Base-by-base conservation (phyloP, 1,140 invertebrate genomes). In the Pteromalus puparum region DNA sequence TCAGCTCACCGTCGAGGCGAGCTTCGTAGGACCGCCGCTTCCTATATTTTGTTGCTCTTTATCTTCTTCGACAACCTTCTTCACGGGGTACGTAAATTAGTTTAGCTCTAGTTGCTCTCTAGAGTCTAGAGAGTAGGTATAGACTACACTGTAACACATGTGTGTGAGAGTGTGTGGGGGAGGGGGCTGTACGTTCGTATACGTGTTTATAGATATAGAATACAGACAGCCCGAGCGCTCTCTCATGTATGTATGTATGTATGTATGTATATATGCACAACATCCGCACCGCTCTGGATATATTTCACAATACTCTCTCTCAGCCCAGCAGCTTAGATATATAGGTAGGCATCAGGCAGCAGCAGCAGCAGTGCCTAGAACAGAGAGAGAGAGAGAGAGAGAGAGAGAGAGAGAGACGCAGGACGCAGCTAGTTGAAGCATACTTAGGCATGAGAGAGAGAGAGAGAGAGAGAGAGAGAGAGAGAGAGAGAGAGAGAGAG, bases 301-400 rank as follows among this genome's bases (percentile, higher is more conserved):
- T 72, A 72, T 81, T 81, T 81, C 67, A 81, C 78, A 72, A 26
- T 9, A 30, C 38, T 72, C 67, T 79, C 65, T 81, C 65, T 61
- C 53, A 61, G 21, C 21, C 21, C 21, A 61, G 46, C 46, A 61
- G 53, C 21, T 42, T 42, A 42, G 46, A 48, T 48, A 48, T 48
- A 48, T 48, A 48, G 46, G 42, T 48, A 48, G 46, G 42, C 13
- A 46, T 46, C 9, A 15, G n/a, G 77, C 30, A 42, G 28, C 28
- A 70, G 65, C 65, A 46, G 77, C n/a, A 70, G 10, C 78, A 34
- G 65, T n/a, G 21, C n/a, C 34, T 10, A 46, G 10, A 68, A 46
- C n/a, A 70, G 38, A 80, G 21, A 70, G 21, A 53, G 38, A 42
- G 21, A 70, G 24, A 80, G 21, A 70, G 21, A n/a, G n/a, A n/a